Evolutionary conservation across 2,113 vertebrate genomes (phyloP).

Genomic region (Heterotilapia buettikoferi): DNA sequence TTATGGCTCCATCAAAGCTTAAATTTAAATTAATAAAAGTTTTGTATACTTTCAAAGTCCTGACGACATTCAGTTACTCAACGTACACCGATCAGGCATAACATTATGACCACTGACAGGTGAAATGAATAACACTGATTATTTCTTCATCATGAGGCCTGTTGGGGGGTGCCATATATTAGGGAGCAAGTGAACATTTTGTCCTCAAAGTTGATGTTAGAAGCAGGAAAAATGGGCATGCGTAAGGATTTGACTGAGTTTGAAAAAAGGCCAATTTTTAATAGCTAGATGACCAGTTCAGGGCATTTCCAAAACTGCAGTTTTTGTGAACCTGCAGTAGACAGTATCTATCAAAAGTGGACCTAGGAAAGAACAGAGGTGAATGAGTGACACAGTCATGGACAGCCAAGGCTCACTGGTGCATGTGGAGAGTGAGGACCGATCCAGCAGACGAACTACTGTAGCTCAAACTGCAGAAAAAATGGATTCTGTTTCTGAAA

Average conservation of each 20-base stretch:
- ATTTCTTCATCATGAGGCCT: background rate
- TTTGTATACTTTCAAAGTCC: background rate
- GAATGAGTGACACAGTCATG: background rate
- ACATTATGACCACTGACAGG: background rate
- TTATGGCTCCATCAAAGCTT: background rate
- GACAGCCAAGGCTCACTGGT: background rate
- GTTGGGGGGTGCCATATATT: background rate
- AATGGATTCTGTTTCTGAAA: background rate
- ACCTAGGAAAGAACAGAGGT: background rate
- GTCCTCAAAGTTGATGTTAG: background rate
- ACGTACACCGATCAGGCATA: background rate
- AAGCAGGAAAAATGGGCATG: background rate
- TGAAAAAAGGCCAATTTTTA: background rate
- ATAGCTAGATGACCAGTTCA: background rate
- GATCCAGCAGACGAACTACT: background rate
- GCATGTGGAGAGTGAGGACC: background rate
- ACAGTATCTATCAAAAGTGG: background rate
- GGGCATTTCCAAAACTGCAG: background rate
- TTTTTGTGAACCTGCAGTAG: background rate
- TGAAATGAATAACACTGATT: background rate
- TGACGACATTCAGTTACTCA: background rate
- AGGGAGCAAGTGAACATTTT: background rate
- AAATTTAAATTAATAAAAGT: background rate
- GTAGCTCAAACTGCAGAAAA: background rate
- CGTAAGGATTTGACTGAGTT: background rate